Conservation (phyloP, 1,140 invertebrate genomes). For the Coelopa frigida region DNA sequence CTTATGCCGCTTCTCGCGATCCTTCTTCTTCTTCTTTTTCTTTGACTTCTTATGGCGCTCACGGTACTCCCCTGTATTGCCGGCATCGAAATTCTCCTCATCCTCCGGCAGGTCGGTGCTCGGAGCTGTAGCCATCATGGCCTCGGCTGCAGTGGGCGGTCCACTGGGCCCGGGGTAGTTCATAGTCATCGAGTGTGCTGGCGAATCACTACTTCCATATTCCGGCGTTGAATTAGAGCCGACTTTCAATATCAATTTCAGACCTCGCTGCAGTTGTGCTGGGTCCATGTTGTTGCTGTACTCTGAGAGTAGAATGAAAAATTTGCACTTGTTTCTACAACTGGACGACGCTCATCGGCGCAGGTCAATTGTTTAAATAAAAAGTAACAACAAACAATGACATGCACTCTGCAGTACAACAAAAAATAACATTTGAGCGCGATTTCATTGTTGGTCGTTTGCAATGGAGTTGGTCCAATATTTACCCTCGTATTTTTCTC, state of each 20-base stretch:
- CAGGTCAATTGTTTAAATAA: constrained; percentile 5
- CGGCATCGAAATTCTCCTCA: constrained; percentile 13
- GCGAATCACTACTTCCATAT: constrained; percentile 48
- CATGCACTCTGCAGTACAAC: too few species aligned
- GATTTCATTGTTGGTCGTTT: too few species aligned
- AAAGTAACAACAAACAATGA: neutral
- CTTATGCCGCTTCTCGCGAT: constrained; percentile 60
- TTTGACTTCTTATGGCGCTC: constrained; percentile 63
- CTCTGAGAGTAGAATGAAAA: constrained; percentile 26
- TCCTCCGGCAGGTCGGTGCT: constrained; percentile 26
- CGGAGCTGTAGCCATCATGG: constrained; percentile 35
- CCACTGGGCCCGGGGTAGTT: constrained; percentile 23
- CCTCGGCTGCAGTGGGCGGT: constrained; percentile 37
- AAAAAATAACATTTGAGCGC: too few species aligned
- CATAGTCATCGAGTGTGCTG: constrained; percentile 22
- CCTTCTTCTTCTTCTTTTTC: constrained; percentile 72
- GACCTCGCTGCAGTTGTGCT: constrained; percentile 50
- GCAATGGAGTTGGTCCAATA: too few species aligned
- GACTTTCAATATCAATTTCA: constrained; percentile 79
- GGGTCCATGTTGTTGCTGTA: constrained; percentile 47
- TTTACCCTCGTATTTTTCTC: constrained; percentile 58
- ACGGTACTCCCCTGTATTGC: constrained; percentile 6
- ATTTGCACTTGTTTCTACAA: too few species aligned
- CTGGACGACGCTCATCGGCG: too few species aligned
- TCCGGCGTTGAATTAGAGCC: constrained; percentile 62